A percentile compares a stretch with the other conserved stretches of the same genome.
Evolutionary conservation across 1,140 invertebrate species (phyloP).

Genomic region (Musca domestica): DNA sequence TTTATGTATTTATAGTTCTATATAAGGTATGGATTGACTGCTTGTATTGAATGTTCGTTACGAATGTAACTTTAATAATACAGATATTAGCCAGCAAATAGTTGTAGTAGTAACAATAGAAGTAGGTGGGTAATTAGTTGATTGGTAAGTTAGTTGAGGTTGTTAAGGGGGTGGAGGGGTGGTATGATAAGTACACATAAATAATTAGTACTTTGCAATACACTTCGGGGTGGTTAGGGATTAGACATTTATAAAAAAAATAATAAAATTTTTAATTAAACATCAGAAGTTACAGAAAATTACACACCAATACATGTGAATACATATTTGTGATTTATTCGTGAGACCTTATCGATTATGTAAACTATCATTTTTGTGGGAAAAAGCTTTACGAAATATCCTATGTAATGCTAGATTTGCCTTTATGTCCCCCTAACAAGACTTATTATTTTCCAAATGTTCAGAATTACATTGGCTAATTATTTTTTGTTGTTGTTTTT

Average conservation of each 20-base stretch:
- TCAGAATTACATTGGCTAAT: no score
- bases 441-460: no score
- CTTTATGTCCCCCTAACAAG: no score
- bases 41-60: no score
- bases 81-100: neutral
- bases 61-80: no score
- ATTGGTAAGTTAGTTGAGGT: constrained; percentile 1
- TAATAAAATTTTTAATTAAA: neutral
- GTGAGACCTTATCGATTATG: neutral
- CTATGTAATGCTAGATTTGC: neutral
- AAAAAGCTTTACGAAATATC: neutral
- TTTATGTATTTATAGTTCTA: neutral
- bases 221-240: neutral
- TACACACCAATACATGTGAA: neutral
- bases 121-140: neutral
- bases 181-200: neutral
- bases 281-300: neutral
- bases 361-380: neutral
- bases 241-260: constrained; percentile 9
- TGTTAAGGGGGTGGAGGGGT: no score
- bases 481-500: no score
- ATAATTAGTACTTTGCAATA: constrained; percentile 5
- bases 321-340: neutral
- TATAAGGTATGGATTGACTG: neutral
- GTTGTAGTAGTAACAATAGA: constrained; percentile 1